These are phyloP conservation scores for Podarcis siculus DNA, from an alignment of 2,797 vertebrate genomes.

Conservation along the genomic window DNA sequence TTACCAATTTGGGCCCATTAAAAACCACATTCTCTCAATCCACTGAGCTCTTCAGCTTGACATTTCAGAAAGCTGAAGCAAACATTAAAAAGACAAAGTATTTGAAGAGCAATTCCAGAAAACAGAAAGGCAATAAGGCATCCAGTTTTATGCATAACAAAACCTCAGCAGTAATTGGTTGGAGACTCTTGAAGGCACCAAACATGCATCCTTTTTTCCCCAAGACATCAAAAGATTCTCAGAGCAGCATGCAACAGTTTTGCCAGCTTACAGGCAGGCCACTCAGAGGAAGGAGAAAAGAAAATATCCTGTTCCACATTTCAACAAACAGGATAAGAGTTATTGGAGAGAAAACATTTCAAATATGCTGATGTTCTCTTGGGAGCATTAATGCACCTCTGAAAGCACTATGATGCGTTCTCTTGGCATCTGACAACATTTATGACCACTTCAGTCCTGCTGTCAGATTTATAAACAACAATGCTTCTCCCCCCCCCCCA, in stretches of 20 bases:
- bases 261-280: neutral
- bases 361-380: neutral
- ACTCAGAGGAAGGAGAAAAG: conserved; percentile 11
- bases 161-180: conserved; percentile 20
- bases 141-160: conserved; percentile 17
- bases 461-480: rapidly evolving
- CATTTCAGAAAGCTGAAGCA: neutral
- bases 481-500: neutral
- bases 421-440: conserved; percentile 8
- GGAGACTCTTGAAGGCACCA: conserved; percentile 12
- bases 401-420: neutral
- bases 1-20: neutral
- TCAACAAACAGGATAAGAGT: conserved; percentile 12
- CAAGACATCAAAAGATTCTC: conserved; percentile 10
- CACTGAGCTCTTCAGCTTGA: neutral
- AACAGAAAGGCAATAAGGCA: conserved; percentile 15
- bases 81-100: conserved; percentile 9
- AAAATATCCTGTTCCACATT: neutral
- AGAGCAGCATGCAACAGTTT: neutral
- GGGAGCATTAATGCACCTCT: neutral
- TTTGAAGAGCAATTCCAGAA: neutral
- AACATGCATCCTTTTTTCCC: neutral
- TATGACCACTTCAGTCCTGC: neutral
- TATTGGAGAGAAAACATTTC: neutral
- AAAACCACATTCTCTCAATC: neutral